Evolutionary conservation across 2,113 vertebrate genomes (phyloP).

Genomic region (Hyperopisus bebe): DNA sequence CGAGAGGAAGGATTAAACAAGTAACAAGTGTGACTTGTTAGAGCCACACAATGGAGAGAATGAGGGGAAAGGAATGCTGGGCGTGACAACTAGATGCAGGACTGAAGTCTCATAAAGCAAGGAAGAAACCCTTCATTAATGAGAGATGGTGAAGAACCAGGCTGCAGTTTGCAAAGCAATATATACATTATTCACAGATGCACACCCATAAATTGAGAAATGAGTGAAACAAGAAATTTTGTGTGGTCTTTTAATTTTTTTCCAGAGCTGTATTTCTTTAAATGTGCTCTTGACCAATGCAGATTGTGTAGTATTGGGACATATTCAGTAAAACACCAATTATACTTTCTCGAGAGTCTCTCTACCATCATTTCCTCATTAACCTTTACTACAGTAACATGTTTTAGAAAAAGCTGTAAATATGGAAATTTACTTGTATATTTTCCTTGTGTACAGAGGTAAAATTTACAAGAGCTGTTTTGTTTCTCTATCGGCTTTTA

Average conservation of each 20-base stretch:
- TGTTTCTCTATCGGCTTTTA: not conserved
- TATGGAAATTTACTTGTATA: not conserved
- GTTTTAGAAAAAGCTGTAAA: not conserved
- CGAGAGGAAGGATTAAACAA: too few species aligned
- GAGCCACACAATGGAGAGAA: too few species aligned
- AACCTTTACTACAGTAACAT: not conserved
- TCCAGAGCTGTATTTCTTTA: not conserved
- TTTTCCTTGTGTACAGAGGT: not conserved
- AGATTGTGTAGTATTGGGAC: not conserved
- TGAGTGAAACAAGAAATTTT: too few species aligned
- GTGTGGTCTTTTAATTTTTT: too few species aligned
- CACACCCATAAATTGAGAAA: not conserved
- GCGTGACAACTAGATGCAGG: not conserved
- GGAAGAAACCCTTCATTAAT: not conserved
- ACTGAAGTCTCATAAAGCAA: not conserved
- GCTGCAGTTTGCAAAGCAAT: not conserved
- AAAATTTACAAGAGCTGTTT: not conserved
- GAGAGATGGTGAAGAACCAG: not conserved
- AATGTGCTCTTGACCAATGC: not conserved
- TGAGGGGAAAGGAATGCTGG: too few species aligned
- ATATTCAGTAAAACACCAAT: too few species aligned
- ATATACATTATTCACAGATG: not conserved
- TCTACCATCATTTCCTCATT: not conserved
- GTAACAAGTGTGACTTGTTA: too few species aligned
- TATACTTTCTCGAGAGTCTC: not conserved